phyloP scores from a whole-genome alignment of 2,797 vertebrate genomes.

The Xenentodon cancila region DNA sequence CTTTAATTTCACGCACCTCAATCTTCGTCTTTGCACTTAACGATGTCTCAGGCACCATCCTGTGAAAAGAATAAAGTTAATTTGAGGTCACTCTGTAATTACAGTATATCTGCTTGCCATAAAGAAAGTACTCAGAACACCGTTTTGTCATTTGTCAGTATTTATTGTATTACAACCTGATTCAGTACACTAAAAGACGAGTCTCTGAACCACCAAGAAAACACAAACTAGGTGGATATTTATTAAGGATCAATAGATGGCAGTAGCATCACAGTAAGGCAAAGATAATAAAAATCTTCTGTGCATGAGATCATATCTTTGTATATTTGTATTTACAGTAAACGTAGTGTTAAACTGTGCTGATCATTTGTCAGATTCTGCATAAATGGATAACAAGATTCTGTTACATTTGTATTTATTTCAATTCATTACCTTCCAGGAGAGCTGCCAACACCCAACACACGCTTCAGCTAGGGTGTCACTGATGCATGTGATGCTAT shows the following conservation, averaged over 20 bases:
- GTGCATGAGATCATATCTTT: conserved; percentile 32
- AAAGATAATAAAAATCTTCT: conserved; percentile 22
- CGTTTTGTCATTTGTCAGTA: conserved; percentile 32
- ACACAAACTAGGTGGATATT: neutral
- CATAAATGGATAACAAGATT: conserved; percentile 24
- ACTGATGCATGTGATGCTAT: conserved; percentile 32
- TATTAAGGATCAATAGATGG: conserved; percentile 66
- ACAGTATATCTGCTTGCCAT: neutral
- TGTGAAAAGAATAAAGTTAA: conserved; percentile 1
- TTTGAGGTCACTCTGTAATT: neutral
- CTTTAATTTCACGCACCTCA: too few species aligned
- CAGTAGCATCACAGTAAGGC: conserved; percentile 70
- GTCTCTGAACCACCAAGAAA: neutral
- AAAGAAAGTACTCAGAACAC: conserved; percentile 21
- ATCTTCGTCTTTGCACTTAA: neutral
- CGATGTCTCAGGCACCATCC: conserved; percentile 1
- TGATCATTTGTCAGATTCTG: conserved; percentile 53
- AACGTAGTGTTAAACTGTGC: conserved; percentile 51
- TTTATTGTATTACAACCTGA: conserved; percentile 15
- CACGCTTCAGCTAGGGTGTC: conserved; percentile 30
- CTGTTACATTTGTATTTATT: conserved; percentile 42
- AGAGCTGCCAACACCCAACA: conserved; percentile 1
- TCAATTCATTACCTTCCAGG: conserved; percentile 31
- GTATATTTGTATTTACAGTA: conserved; percentile 38
- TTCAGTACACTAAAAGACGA: neutral